phyloP scores from a whole-genome alignment of 1,140 invertebrate species.

The Drosophila bocqueti region DNA sequence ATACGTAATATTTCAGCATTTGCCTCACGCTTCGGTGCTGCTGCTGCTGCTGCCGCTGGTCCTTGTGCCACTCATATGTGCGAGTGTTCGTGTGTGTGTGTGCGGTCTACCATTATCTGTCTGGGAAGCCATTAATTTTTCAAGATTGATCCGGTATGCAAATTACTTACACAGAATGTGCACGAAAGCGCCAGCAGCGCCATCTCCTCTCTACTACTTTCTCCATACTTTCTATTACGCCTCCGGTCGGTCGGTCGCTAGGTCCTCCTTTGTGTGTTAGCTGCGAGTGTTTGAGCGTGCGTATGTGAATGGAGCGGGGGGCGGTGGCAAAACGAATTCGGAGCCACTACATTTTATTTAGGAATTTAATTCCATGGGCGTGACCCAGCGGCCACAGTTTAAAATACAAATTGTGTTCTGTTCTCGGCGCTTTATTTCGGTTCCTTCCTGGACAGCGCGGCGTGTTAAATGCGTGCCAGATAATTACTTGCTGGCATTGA shows the following conservation, averaged over 20 bases:
- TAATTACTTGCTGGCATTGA: constrained; percentile 70
- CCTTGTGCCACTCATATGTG: constrained; percentile 21
- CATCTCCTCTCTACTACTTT: constrained; percentile 67
- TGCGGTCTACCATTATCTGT: constrained; percentile 84
- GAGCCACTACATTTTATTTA: constrained; percentile 53
- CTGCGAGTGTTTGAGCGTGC: constrained; percentile 6
- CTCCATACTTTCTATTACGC: constrained; percentile 69
- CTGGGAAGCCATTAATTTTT: constrained; percentile 85
- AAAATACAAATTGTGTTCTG: constrained; percentile 43
- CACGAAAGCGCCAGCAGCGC: constrained; percentile 73
- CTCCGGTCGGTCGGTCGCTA: constrained; percentile 13
- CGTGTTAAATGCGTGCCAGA: constrained; percentile 38
- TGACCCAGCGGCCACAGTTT: constrained; percentile 30
- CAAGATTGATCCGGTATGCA: constrained; percentile 84
- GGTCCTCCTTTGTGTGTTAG: constrained; percentile 22
- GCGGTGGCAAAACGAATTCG: not conserved
- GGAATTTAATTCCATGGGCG: constrained; percentile 49
- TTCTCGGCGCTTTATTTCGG: constrained; percentile 35
- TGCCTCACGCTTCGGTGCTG: constrained; percentile 69
- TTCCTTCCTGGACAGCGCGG: constrained; percentile 18
- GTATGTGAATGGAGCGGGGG: not conserved
- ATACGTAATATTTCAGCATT: constrained; percentile 83
- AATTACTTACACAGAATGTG: constrained; percentile 84
- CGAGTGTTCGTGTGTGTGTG: constrained; percentile 52
- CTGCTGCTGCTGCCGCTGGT: constrained; percentile 12